A percentile compares a stretch with the other conserved stretches of the same genome.
Evolutionary conservation across 1,140 invertebrate species (phyloP).

Genomic region (Pseudomyrmex flavicornis): DNA sequence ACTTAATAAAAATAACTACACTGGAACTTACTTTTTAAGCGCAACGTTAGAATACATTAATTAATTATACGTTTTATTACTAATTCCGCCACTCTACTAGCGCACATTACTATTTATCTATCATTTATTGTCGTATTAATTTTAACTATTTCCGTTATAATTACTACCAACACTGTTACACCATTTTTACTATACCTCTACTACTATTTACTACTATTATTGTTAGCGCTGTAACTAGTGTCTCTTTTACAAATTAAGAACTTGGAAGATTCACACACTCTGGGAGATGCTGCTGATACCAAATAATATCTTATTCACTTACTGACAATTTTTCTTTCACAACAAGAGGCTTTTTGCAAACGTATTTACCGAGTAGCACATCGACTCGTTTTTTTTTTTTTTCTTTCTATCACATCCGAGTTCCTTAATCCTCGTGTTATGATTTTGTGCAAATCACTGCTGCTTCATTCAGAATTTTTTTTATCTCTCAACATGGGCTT

Average conservation of each 20-base stretch:
- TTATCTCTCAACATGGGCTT: too few relatives aligned
- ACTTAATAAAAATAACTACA: conserved; percentile 3
- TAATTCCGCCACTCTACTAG: conserved; percentile 11
- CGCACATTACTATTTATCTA: too few relatives aligned
- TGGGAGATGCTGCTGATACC: conserved; percentile 16
- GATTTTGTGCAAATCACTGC: background rate
- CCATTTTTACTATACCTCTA: background rate
- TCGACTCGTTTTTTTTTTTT: background rate
- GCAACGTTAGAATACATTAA: conserved; percentile 40
- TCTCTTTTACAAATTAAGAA: conserved; percentile 15
- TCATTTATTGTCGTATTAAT: too few relatives aligned
- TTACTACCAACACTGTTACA: conserved; percentile 27
- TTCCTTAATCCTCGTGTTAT: background rate
- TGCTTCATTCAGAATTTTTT: too few relatives aligned
- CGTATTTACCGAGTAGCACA: conserved; percentile 46
- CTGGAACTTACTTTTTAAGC: conserved; percentile 18
- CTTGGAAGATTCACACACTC: conserved; percentile 24
- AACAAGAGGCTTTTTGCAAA: conserved; percentile 40
- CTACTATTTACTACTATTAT: conserved; percentile 33
- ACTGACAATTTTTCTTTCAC: conserved; percentile 1
- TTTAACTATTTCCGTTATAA: conserved; percentile 8
- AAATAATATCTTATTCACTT: conserved; percentile 12
- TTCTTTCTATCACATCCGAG: too few relatives aligned
- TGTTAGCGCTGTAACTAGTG: conserved; percentile 33
- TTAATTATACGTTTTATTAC: background rate